Base-by-base conservation (phyloP, 1,140 invertebrate species). In the Zelostemma sp. region DNA sequence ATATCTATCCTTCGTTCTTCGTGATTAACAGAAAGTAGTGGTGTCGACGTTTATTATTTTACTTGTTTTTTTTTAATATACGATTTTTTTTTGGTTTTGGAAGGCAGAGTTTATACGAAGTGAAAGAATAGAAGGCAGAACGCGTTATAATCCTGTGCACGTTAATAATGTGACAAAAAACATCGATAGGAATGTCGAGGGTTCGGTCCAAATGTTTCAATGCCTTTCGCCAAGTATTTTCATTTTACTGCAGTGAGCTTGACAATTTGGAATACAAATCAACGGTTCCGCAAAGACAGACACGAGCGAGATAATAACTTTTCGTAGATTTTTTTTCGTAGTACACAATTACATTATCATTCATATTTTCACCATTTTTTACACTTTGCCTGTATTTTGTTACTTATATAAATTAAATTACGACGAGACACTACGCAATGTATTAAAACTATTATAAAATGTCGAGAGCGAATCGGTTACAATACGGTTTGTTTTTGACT, bases 361-460 rank as follows among this genome's bases (percentile, higher is more conserved):
- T 72, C 68, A 65, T 72, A 71, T 66, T 66, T 73, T 68, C 70
- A 54, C 69, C 47, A 57, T 71, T 75, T 59, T 73, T 74, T 77
- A 75, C 70, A 77, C 63, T 69, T 72, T 68, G 64, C 68, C 69
- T 75, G 68, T 68, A 68, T 77, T 58, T 68, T 67, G 62, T 75
- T 78, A 78, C 72, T 78, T 78, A 78, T 75, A 77, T 78, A 80
- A 80, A 80, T 80, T 75, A 78, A 80, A 78, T 75, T 78, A 80
- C 72, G 60, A 72, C 63, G 67, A 77, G 60, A 75, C 65, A 72
- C 70, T 75, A 78, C 73, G 74, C 73, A 76, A 68, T 76, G 74
- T 77, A 78, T 61, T 76, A 76, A 73, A 73, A 75, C 73, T 76
- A 68, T 80, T 72, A 78, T 76, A 75, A 76, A 76, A 78, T 75